phyloP scores from a whole-genome alignment of 2,888 invertebrate genomes.

The Temnothorax rugatulus region DNA sequence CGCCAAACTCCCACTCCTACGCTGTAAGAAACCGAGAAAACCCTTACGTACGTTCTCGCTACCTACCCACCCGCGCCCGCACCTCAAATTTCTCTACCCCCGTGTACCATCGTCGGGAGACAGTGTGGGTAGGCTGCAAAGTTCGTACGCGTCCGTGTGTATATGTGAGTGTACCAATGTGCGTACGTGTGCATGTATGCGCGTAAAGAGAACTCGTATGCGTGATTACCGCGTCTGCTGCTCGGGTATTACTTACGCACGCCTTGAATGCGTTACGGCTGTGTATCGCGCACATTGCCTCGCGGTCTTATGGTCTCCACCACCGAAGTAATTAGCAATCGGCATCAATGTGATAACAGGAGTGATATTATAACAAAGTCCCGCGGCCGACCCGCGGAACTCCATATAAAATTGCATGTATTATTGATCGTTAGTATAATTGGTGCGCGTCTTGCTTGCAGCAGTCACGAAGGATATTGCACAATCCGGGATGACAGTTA shows the following conservation, averaged over 20 bases:
- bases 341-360: neutral
- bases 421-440: slow-evolving; percentile 44
- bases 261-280: slow-evolving; percentile 1
- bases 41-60: slow-evolving; percentile 83
- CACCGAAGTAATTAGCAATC: slow-evolving; percentile 24
- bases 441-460: neutral
- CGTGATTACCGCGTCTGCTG: slow-evolving; percentile 44
- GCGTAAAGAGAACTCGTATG: slow-evolving; percentile 54
- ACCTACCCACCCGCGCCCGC: slow-evolving; percentile 60
- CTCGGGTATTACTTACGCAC: slow-evolving; percentile 45
- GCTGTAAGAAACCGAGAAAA: slow-evolving; percentile 85
- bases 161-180: slow-evolving; percentile 4
- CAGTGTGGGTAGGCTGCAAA: slow-evolving; percentile 59
- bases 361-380: neutral
- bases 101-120: slow-evolving; percentile 48
- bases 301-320: neutral
- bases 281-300: slow-evolving; percentile 10
- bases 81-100: slow-evolving; percentile 49
- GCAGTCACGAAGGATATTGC: slow-evolving; percentile 15
- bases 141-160: slow-evolving; percentile 54
- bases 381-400: neutral
- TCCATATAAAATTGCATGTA: slow-evolving; percentile 7
- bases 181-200: slow-evolving; percentile 38
- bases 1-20: slow-evolving; percentile 75
- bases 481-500: slow-evolving; percentile 10